Evolutionary conservation across 2,113 vertebrate genomes (phyloP).

Genomic region (Lycocorax pyrrhopterus): DNA sequence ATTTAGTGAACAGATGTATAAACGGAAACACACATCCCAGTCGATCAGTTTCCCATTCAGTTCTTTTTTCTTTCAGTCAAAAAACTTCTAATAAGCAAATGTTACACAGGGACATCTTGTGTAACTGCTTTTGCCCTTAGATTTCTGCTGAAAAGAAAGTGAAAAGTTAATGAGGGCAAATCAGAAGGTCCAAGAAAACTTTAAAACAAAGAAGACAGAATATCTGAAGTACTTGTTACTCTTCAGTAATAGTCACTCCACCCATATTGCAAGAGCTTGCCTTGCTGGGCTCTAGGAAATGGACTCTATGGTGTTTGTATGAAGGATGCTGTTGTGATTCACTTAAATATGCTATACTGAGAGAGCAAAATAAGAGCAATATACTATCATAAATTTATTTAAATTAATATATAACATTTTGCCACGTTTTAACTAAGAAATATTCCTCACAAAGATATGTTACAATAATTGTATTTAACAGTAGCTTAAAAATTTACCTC

Average conservation of each 20-base stretch:
- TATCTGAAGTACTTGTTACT: not conserved
- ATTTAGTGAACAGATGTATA: not conserved
- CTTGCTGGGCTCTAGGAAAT: not conserved
- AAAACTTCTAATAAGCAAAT: not conserved
- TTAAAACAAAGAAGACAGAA: not conserved
- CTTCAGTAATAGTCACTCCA: not conserved
- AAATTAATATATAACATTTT: not conserved
- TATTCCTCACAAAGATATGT: not conserved
- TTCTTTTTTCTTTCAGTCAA: not conserved
- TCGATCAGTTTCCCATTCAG: not conserved
- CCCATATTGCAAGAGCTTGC: not conserved
- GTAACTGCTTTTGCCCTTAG: not conserved
- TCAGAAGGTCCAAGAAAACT: not conserved
- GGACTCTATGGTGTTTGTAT: not conserved
- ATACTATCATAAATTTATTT: not conserved
- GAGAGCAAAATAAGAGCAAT: not conserved
- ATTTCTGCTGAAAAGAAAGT: not conserved
- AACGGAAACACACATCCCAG: not conserved
- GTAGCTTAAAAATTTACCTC: not conserved
- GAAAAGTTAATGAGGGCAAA: not conserved
- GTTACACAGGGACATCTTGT: not conserved
- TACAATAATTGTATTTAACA: not conserved
- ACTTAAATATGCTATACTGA: not conserved
- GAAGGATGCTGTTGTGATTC: not conserved
- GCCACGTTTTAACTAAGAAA: not conserved